A percentile compares a stretch with the other conserved stretches of the same genome.
Conservation (phyloP, 2,113 vertebrate species). For the Macaca mulatta region DNA sequence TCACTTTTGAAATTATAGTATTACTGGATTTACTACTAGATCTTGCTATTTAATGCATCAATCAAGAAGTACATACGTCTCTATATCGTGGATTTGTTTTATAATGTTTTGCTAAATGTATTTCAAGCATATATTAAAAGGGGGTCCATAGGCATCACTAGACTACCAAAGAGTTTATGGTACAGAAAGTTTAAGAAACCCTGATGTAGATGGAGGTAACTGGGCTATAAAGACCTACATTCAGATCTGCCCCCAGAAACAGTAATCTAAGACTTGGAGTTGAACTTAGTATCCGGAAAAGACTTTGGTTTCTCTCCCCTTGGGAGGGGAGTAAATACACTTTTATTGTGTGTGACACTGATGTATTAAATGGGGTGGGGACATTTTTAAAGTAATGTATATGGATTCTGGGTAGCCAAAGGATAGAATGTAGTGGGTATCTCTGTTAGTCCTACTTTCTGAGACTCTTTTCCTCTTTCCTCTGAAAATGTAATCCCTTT, state of each 20-base stretch:
- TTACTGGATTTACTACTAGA: not conserved
- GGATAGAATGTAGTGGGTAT: not conserved
- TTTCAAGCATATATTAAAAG: not conserved
- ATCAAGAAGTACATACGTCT: not conserved
- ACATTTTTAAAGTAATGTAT: not conserved
- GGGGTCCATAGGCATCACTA: not conserved
- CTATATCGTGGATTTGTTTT: not conserved
- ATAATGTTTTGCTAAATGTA: not conserved
- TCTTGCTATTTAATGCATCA: not conserved
- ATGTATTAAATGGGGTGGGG: not conserved
- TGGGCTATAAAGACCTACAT: not conserved
- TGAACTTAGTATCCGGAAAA: slow-evolving; percentile 9
- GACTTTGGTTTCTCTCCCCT: not conserved
- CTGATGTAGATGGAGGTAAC: not conserved
- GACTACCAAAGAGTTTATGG: not conserved
- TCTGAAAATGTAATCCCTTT: not conserved
- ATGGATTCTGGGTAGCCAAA: not conserved
- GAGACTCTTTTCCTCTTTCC: not conserved
- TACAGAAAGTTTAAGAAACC: not conserved
- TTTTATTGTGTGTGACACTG: not conserved
- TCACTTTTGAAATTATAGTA: not conserved
- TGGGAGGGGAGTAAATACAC: not conserved
- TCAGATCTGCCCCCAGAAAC: not conserved
- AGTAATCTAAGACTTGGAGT: not conserved
- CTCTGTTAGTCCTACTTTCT: not conserved